Percentiles rank a stretch among this genome's conserved stretches.
These are phyloP conservation scores for Himantopus leucocephalus DNA, from an alignment of 2,113 vertebrate species.

Conservation along the genomic window DNA sequence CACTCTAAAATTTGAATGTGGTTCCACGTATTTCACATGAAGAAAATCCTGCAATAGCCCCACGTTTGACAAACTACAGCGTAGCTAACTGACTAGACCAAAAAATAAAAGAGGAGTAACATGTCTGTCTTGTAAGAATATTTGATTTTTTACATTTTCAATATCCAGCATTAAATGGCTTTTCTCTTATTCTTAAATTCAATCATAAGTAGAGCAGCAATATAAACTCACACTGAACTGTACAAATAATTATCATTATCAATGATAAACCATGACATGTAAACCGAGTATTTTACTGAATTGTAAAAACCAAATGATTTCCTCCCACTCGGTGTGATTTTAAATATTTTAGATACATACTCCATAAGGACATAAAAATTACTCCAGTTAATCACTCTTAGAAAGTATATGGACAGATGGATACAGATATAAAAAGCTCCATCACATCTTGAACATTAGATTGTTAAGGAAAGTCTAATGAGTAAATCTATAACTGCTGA, in stretches of 20 bases:
- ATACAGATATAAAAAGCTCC: not conserved
- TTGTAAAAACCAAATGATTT: not conserved
- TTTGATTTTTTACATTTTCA: not conserved
- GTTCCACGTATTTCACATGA: not conserved
- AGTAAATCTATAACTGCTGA: not conserved
- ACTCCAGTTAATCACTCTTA: not conserved
- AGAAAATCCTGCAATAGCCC: not conserved
- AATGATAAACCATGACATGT: not conserved
- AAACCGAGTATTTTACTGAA: not conserved
- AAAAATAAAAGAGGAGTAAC: not conserved
- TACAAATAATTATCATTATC: not conserved
- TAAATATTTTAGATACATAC: not conserved
- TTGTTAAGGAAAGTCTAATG: not conserved
- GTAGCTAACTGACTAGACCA: not conserved
- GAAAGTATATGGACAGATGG: not conserved
- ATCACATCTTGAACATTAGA: not conserved
- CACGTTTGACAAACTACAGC: not conserved
- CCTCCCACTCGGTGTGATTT: not conserved
- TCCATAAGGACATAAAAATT: not conserved
- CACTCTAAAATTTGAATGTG: not conserved
- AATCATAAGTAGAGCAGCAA: not conserved
- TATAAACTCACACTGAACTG: not conserved
- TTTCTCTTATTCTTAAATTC: not conserved
- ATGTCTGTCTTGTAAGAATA: not conserved
- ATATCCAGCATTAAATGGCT: not conserved